phyloP scores from a whole-genome alignment of 2,888 invertebrate species.

The Thumatha senex region DNA sequence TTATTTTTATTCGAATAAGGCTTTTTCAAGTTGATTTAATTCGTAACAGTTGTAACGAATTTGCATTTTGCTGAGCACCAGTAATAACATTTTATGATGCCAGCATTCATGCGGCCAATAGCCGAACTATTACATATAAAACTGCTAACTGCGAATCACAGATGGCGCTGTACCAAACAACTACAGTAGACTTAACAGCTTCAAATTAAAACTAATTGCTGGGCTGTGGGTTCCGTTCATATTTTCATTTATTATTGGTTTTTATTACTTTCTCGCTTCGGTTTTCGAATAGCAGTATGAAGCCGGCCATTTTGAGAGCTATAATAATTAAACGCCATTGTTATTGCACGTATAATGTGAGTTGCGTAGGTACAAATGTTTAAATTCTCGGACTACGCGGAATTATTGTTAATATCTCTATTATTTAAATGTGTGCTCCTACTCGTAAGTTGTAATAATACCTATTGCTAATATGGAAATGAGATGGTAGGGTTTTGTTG shows the following conservation, averaged over 20 bases:
- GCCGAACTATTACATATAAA: slow-evolving; percentile 55
- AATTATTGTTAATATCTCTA: slow-evolving; percentile 53
- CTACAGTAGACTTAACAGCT: slow-evolving; percentile 38
- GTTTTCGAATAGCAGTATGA: slow-evolving; percentile 40
- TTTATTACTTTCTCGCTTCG: slow-evolving; percentile 36
- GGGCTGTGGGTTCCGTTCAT: slow-evolving; percentile 37
- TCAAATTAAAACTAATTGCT: slow-evolving; percentile 56
- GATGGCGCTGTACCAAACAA: slow-evolving; percentile 60
- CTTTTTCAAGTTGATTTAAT: too few species aligned
- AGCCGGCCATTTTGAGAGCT: slow-evolving; percentile 40
- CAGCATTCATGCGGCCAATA: slow-evolving; percentile 45
- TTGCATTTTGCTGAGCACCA: slow-evolving; percentile 37
- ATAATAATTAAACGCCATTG: slow-evolving; percentile 56
- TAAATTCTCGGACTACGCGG: slow-evolving; percentile 27
- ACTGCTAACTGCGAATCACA: slow-evolving; percentile 45
- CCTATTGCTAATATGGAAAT: slow-evolving; percentile 24
- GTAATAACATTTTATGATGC: slow-evolving; percentile 44
- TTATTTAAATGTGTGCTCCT: slow-evolving; percentile 50
- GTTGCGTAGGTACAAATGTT: slow-evolving; percentile 36
- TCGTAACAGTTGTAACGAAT: slow-evolving; percentile 12
- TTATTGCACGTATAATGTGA: slow-evolving; percentile 59
- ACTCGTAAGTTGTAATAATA: slow-evolving; percentile 38
- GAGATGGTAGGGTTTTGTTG: slow-evolving; percentile 19
- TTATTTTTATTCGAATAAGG: too few species aligned
- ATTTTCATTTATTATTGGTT: slow-evolving; percentile 62